Percentiles rank a stretch among this genome's conserved stretches.
These are phyloP conservation scores for Cosmorhoe ocellata DNA, from an alignment of 2,888 invertebrate genomes.

Conservation along the genomic window DNA sequence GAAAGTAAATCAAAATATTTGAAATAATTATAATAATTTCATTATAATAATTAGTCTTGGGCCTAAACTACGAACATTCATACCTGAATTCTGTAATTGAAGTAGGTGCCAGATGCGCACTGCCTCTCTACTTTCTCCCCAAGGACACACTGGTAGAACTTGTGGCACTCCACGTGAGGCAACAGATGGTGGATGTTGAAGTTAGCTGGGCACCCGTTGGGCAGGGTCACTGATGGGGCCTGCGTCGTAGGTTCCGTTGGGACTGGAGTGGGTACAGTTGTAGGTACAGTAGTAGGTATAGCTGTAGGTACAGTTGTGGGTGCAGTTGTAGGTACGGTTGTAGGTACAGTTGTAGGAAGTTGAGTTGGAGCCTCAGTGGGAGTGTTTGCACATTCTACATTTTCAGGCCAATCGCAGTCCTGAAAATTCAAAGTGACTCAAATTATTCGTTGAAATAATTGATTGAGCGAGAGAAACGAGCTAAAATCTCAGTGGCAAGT, in stretches of 20 bases:
- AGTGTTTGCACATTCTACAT: background rate
- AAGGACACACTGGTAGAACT: constrained; percentile 47
- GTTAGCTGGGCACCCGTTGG: constrained; percentile 29
- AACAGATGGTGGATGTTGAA: constrained; percentile 40
- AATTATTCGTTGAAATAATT: no score
- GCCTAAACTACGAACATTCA: no score
- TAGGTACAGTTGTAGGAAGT: no score
- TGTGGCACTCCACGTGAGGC: constrained; percentile 47
- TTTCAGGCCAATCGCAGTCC: background rate
- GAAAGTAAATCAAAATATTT: background rate
- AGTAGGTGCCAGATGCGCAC: constrained; percentile 37
- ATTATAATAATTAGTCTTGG: no score
- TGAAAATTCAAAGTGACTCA: background rate
- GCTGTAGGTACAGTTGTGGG: background rate
- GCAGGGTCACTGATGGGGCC: constrained; percentile 4
- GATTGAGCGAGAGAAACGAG: no score
- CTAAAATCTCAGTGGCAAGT: no score
- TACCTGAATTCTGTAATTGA: constrained; percentile 40
- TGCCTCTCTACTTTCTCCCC: constrained; percentile 40
- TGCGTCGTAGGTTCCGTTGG: background rate
- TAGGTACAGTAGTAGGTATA: background rate
- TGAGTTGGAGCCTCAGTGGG: no score
- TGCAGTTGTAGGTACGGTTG: no score
- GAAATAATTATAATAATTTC: no score
- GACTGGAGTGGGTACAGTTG: background rate